Base-by-base conservation (phyloP, 2,113 vertebrate species). In the Zosterops hypoxanthus region DNA sequence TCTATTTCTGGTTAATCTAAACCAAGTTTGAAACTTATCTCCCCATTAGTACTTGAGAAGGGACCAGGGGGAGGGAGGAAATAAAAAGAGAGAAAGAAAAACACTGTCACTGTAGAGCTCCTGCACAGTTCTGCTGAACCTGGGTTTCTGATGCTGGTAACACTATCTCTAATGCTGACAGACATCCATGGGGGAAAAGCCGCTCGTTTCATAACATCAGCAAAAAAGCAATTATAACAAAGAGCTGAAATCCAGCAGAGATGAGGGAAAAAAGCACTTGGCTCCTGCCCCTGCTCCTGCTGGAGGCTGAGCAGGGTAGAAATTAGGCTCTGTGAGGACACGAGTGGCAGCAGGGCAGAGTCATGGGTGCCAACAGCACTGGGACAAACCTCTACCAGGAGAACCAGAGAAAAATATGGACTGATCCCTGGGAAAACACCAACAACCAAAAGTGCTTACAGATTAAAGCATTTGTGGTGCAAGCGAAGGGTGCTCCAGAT, bases 1-100 rank as follows among this genome's bases (percentile, higher is more conserved):
- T 94, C 82, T 89, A 94, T 95, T 95, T 95, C 94, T 77, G 73
- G 86, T 93, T 96, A 95, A 97, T 97, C 95, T 96, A 96, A 96
- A 95, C 82, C 61, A 77, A 91, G 73, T 96, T 94, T 83, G 89
- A 91, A 94, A 96, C 66, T 94, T 97, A 96, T 95, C 84, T 97
- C 82, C 25, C 81, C 81, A 95, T 96, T 97, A 97, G 68, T 86
- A 84, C 72, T 95, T 88, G 93, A 95, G 94, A 94, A 95, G 72
- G 78, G 76, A 82, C 91, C n/a, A 19, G 60, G 72, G 50, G 88
- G 81, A 91, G 77, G 53, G 44, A 68, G 60, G 36, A 60, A 94
- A 86, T 60, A 72, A 68, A 77, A 36, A 57, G 41, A 64, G 55
- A 61, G 25, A 77, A 65, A 75, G 76, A 36, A 68, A 90, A 88